These are phyloP conservation scores for Tromatobia lineatoria DNA, from an alignment of 2,888 invertebrate species.

Conservation along the genomic window DNA sequence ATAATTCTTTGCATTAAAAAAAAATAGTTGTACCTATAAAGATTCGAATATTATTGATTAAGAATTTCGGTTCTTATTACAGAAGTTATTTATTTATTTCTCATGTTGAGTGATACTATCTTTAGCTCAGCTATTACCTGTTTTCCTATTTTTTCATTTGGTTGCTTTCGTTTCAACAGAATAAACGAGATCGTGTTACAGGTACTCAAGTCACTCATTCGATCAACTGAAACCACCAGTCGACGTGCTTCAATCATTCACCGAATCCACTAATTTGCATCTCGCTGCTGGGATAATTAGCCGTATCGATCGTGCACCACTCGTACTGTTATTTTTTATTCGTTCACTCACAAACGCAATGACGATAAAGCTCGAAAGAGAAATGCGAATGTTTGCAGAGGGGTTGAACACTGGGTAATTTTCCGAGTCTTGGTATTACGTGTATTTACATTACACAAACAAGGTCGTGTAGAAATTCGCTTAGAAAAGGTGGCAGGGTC, in stretches of 20 bases:
- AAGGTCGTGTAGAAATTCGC: slow-evolving; percentile 7
- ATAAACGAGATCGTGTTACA: not conserved
- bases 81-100: too few relatives aligned
- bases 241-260: not conserved
- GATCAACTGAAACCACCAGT: too few relatives aligned
- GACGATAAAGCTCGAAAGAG: slow-evolving; percentile 5
- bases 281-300: slow-evolving; percentile 28
- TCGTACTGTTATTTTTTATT: slow-evolving; percentile 15
- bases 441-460: slow-evolving; percentile 19
- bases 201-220: not conserved
- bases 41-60: too few relatives aligned
- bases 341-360: not conserved
- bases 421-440: not conserved
- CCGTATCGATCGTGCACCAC: slow-evolving; percentile 15
- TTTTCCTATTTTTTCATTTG: not conserved
- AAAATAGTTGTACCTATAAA: not conserved
- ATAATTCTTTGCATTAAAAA: too few relatives aligned
- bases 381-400: slow-evolving; percentile 18
- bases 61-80: too few relatives aligned
- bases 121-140: not conserved
- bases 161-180: not conserved
- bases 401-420: not conserved
- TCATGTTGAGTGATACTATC: not conserved
- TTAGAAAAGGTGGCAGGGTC: slow-evolving; percentile 11
- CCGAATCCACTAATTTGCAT: slow-evolving; percentile 10